Base-by-base conservation (phyloP, 2,888 invertebrate genomes). In the Euproctis similis region DNA sequence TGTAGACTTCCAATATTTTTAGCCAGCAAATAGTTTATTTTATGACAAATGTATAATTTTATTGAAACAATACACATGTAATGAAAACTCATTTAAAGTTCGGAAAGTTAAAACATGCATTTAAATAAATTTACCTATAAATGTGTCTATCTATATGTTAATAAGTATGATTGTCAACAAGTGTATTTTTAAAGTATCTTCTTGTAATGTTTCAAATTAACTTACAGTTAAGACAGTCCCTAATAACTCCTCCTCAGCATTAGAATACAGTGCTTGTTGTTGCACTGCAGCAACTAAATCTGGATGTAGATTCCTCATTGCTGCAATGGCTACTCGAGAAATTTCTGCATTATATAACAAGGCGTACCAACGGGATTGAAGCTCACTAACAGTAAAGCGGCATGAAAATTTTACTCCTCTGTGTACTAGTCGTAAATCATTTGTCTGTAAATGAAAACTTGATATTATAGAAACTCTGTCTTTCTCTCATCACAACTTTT, bases 311-410 rank as follows among this genome's bases (percentile, higher is more conserved):
- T 96, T 96, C 19, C 94, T 88, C 92, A 98, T 97, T 0, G 97
- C 96, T 24, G 94, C 91, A 1, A 96, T 91, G 2, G 97, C 96
- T 19, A 97, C 91, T 40, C 96, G 87, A 2, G 97, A 97, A 25
- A 98, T 91, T 24, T 94, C 90, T n/a, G 95, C 93, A 74, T 98
- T 97, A 69, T 98, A 98, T 11, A 99, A 85, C 30, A 99, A 72
- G 0, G 96, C 94, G 71, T 96, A 97, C 98, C 98, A 99, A 26
- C 98, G 89, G 30, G 96, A 94, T 60, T 97, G 96, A 28, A 99
- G 88, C 65, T 99, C 98, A 57, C 93, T 92, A 12, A 96, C 82
- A 0, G 96, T 95, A 68, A 97, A 98, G 34, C 95, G 92, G 60
- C 97, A 97, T 0, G 98, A 96, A 78, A 99, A 99, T 62, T 96